Evolutionary conservation across 2,113 vertebrate genomes (phyloP).

Genomic region (Tetraodon nigroviridis): DNA sequence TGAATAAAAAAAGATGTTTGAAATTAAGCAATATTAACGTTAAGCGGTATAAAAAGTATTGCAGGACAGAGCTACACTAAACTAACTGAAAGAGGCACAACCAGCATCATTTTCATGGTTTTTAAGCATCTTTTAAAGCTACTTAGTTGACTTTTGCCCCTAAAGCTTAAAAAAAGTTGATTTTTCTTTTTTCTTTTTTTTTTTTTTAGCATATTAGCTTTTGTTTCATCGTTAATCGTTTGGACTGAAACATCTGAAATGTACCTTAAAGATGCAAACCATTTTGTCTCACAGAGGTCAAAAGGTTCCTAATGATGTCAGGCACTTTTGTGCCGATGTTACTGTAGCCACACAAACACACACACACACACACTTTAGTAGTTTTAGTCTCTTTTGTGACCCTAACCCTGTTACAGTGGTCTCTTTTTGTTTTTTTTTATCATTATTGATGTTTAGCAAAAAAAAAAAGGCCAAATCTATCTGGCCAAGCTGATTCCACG

Average conservation of each 20-base stretch:
- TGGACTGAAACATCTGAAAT: constrained; percentile 26
- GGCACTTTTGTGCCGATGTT: constrained; percentile 58
- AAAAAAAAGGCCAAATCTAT: constrained; percentile 27
- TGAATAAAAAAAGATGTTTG: constrained; percentile 35
- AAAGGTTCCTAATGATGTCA: constrained; percentile 60
- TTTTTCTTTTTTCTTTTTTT: too few species aligned
- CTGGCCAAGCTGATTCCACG: constrained; percentile 9
- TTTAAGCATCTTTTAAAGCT: too few species aligned
- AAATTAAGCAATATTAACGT: constrained; percentile 59
- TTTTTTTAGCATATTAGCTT: neutral
- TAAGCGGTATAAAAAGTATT: constrained; percentile 31
- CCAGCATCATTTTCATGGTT: constrained; percentile 10
- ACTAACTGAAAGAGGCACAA: constrained; percentile 28
- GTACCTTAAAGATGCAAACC: constrained; percentile 49
- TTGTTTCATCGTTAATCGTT: constrained; percentile 6
- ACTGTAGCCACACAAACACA: constrained; percentile 42
- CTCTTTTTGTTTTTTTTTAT: constrained; percentile 15
- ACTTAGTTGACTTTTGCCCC: constrained; percentile 6
- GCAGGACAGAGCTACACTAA: constrained; percentile 26
- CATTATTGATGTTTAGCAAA: constrained; percentile 27
- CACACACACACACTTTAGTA: constrained; percentile 12
- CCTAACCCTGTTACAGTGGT: constrained; percentile 12
- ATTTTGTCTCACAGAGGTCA: constrained; percentile 33
- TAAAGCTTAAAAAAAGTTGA: constrained; percentile 9
- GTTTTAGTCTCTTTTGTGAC: constrained; percentile 32